A percentile compares a stretch with the other conserved stretches of the same genome.
These are phyloP conservation scores for Mirounga angustirostris DNA, from an alignment of 2,113 vertebrate genomes.

Conservation along the genomic window DNA sequence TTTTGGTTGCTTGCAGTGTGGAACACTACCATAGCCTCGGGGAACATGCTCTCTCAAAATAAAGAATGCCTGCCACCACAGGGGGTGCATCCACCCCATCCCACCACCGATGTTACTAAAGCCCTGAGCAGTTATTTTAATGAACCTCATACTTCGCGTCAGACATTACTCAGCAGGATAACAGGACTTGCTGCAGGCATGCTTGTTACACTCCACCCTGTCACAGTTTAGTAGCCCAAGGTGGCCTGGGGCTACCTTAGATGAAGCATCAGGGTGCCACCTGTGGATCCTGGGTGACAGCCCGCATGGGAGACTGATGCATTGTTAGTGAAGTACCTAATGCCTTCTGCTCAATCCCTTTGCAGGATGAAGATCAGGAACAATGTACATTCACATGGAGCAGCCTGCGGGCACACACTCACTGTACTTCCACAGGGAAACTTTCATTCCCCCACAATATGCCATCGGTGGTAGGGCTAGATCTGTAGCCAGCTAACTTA, in stretches of 20 bases:
- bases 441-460: not conserved
- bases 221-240: not conserved
- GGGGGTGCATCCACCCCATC: too few relatives aligned
- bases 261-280: not conserved
- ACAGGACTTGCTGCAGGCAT: not conserved
- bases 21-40: not conserved
- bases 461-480: not conserved
- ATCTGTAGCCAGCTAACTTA: not conserved
- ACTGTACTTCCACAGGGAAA: not conserved
- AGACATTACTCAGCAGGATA: not conserved
- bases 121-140: not conserved
- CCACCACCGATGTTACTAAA: not conserved
- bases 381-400: not conserved
- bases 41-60: rapidly evolving
- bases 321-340: not conserved
- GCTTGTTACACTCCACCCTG: not conserved
- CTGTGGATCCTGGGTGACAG: not conserved
- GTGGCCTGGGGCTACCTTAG: not conserved
- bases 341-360: not conserved
- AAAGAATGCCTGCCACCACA: not conserved
- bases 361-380: not conserved
- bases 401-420: not conserved
- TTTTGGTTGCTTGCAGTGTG: not conserved
- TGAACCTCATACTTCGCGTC: rapidly evolving
- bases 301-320: not conserved